A percentile compares a stretch with the other conserved stretches of the same genome.
Evolutionary conservation across 37 sponge, comb jelly and placozoan species (phyloP).

Genomic region (Ephydatia muelleri): DNA sequence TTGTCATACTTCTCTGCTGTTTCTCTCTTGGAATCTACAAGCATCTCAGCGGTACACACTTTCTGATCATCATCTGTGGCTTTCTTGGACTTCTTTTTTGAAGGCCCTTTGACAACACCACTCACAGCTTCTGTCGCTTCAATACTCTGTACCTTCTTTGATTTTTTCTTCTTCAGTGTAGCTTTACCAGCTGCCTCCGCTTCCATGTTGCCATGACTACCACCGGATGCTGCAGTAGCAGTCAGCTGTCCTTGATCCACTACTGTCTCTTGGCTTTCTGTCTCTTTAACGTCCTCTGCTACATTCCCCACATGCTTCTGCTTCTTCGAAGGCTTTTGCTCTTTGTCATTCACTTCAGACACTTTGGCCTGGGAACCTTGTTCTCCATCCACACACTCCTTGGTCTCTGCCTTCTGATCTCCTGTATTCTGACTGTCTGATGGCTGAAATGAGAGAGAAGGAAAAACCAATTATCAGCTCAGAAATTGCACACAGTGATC

Average conservation of each 20-base stretch:
- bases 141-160: neutral
- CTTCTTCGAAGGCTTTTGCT: slow-evolving; percentile 9
- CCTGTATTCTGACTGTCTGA: neutral
- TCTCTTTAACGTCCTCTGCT: neutral
- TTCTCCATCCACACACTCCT: neutral
- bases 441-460: neutral
- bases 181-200: neutral
- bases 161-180: neutral
- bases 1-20: neutral
- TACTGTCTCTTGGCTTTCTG: slow-evolving; percentile 12
- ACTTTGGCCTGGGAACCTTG: neutral
- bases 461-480: neutral
- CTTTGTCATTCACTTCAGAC: neutral
- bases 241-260: too few species aligned
- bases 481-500: slow-evolving; percentile 4
- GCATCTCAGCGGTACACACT: neutral
- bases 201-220: neutral
- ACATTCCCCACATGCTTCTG: neutral
- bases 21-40: too few species aligned
- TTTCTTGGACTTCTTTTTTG: neutral
- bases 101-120: neutral
- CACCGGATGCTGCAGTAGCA: neutral
- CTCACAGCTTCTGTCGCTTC: neutral
- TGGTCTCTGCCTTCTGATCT: neutral
- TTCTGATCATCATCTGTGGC: neutral